A percentile compares a stretch with the other conserved stretches of the same genome.
These are phyloP conservation scores for Drosophila seguyi DNA, from an alignment of 1,140 invertebrate species.

Conservation along the genomic window DNA sequence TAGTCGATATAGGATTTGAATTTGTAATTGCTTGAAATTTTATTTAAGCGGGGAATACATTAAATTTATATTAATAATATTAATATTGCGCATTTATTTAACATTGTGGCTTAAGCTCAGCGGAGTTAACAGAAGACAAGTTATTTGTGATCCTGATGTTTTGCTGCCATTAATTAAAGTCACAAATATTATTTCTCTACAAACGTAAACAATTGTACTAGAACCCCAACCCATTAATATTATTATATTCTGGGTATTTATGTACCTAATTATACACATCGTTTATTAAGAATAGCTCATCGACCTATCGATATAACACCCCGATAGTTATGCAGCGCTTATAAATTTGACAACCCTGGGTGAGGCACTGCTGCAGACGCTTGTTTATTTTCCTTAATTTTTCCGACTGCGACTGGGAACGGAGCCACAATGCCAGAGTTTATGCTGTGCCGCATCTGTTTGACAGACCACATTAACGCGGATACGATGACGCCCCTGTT, in stretches of 20 bases:
- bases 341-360: slow-evolving; percentile 21
- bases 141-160: too few relatives aligned
- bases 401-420: neutral
- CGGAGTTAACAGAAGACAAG: too few relatives aligned
- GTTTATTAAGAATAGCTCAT: neutral
- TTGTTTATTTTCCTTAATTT: slow-evolving; percentile 45
- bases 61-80: too few relatives aligned
- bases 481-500: slow-evolving; percentile 75
- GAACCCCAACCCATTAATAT: too few relatives aligned
- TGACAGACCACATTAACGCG: slow-evolving; percentile 66
- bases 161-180: too few relatives aligned
- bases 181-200: too few relatives aligned
- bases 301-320: neutral
- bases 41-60: neutral
- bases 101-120: too few relatives aligned
- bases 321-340: slow-evolving; percentile 8
- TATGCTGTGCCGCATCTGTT: slow-evolving; percentile 75
- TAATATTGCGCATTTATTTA: too few relatives aligned
- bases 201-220: too few relatives aligned
- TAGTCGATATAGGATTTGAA: neutral
- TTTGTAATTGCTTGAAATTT: neutral
- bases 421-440: slow-evolving; percentile 68
- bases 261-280: neutral
- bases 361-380: slow-evolving; percentile 29
- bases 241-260: too few relatives aligned